Conservation (phyloP, 2,113 vertebrate species). For the Physeter macrocephalus region DNA sequence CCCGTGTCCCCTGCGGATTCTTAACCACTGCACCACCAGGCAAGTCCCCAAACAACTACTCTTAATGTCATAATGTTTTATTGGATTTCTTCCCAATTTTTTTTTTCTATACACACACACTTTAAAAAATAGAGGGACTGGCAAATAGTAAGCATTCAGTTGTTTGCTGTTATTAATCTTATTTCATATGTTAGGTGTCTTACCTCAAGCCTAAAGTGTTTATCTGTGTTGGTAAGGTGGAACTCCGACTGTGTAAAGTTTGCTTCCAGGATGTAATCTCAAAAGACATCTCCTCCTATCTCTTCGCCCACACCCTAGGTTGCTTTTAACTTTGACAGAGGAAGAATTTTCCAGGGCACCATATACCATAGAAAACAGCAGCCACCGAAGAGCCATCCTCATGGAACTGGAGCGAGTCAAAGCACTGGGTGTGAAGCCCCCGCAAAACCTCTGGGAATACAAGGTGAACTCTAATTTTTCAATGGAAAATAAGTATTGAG, state of each 20-base stretch:
- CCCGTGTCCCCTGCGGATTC: no score
- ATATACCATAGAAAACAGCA: constrained; percentile 86
- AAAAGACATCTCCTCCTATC: background rate
- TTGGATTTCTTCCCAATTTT: background rate
- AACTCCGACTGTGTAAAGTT: background rate
- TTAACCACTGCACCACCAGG: no score
- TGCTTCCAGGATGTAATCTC: background rate
- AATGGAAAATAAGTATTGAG: background rate
- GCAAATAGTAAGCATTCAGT: background rate
- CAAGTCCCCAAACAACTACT: background rate
- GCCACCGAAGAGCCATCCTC: constrained; percentile 88
- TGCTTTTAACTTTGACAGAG: constrained; percentile 89
- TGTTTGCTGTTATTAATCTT: background rate
- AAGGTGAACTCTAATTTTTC: constrained; percentile 81
- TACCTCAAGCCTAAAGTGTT: background rate
- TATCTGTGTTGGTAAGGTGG: background rate
- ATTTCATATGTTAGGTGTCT: background rate
- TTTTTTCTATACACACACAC: background rate
- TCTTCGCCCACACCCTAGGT: constrained; percentile 71
- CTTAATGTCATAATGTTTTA: background rate
- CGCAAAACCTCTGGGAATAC: constrained; percentile 96
- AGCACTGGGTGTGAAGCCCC: constrained; percentile 88
- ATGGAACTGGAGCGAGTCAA: constrained; percentile 89
- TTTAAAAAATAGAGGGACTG: background rate
- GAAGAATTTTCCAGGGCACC: constrained; percentile 88